A percentile compares a stretch with the other conserved stretches of the same genome.
phyloP scores from a whole-genome alignment of 30 jellyfish, hydroid and myxozoan species.

The Aurelia sp. region DNA sequence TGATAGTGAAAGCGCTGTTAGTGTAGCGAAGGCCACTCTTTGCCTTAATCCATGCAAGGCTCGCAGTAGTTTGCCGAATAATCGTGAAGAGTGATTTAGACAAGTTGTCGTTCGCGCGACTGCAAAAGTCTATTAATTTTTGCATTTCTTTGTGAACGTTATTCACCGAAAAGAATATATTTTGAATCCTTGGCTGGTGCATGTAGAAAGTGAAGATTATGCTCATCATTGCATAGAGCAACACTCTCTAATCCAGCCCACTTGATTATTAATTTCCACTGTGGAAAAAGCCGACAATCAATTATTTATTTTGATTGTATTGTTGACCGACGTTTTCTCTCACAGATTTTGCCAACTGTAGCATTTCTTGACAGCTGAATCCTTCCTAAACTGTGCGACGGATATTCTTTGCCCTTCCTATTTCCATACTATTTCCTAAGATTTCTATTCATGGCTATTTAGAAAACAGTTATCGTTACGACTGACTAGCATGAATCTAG shows the following conservation, averaged over 20 bases:
- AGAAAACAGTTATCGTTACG: too few species aligned
- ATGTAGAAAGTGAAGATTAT: slow-evolving; percentile 34
- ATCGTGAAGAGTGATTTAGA: slow-evolving; percentile 21
- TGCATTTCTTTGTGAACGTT: slow-evolving; percentile 51
- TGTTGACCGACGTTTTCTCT: slow-evolving; percentile 44
- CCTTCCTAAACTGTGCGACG: too few species aligned
- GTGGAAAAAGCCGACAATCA: slow-evolving; percentile 64
- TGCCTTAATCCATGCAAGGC: too few species aligned
- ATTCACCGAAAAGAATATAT: slow-evolving; percentile 54
- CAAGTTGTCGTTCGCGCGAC: slow-evolving; percentile 25
- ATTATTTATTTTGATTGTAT: slow-evolving; percentile 38
- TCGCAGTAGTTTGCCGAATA: neutral
- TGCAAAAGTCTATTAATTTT: slow-evolving; percentile 48
- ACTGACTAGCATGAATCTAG: too few species aligned
- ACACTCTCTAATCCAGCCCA: slow-evolving; percentile 45
- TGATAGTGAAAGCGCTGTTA: neutral
- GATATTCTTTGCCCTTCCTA: too few species aligned
- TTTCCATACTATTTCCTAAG: too few species aligned
- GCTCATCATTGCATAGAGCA: slow-evolving; percentile 27
- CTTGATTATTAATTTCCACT: slow-evolving; percentile 26
- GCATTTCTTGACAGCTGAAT: too few species aligned
- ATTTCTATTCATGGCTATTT: too few species aligned
- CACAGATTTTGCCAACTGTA: slow-evolving; percentile 13
- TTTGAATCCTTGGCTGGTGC: slow-evolving; percentile 40
- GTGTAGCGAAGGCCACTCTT: neutral